Evolutionary conservation across 2,888 invertebrate species (phyloP).

Genomic region (Scaptomyza caliginosa): DNA sequence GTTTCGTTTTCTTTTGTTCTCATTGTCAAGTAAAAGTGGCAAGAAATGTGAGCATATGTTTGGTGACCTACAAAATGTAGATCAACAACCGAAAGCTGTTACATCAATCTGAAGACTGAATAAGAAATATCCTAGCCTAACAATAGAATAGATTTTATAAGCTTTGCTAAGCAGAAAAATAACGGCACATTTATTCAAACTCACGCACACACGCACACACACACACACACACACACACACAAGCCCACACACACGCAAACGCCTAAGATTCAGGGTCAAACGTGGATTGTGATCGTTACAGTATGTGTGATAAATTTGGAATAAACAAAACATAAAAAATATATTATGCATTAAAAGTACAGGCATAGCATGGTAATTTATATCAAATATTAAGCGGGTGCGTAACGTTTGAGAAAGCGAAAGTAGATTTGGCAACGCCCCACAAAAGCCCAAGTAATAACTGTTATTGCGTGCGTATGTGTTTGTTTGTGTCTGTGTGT

Average conservation of each 20-base stretch:
- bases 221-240: constrained; percentile 2
- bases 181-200: background rate
- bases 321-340: background rate
- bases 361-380: constrained; percentile 46
- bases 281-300: constrained; percentile 27
- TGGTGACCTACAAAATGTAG: constrained; percentile 27
- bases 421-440: constrained; percentile 24
- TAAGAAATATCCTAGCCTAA: too few relatives aligned
- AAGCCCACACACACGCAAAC: constrained; percentile 8
- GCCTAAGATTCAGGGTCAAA: constrained; percentile 56
- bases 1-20: constrained; percentile 31
- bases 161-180: background rate
- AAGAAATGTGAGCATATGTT: constrained; percentile 27
- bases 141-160: too few relatives aligned
- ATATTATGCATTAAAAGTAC: constrained; percentile 30
- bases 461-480: background rate
- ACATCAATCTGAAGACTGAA: too few relatives aligned
- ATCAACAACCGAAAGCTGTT: background rate
- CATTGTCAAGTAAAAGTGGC: constrained; percentile 30
- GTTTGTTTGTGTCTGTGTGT: constrained; percentile 4
- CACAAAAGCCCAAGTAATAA: background rate
- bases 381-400: constrained; percentile 20
- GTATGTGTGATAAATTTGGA: constrained; percentile 3
- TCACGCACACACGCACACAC: constrained; percentile 2
- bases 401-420: constrained; percentile 42